These are phyloP conservation scores for Xiphorhynchus erythropygius DNA, from an alignment of 2,797 vertebrate species.

Conservation along the genomic window DNA sequence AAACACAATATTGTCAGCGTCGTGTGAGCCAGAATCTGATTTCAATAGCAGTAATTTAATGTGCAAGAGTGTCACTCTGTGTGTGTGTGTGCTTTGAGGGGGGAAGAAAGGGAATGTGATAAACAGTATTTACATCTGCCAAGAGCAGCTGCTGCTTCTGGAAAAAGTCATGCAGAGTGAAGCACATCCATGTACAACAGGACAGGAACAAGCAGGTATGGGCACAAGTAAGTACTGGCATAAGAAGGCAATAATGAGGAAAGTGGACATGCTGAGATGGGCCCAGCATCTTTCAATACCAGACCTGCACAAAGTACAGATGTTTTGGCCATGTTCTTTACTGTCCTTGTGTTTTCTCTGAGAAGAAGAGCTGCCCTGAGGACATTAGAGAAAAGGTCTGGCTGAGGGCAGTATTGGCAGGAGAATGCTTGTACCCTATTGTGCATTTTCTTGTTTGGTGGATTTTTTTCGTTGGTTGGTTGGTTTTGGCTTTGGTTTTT, in stretches of 20 bases:
- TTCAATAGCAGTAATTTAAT: conserved; percentile 18
- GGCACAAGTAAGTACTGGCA: accelerated
- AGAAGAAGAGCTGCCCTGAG: background rate
- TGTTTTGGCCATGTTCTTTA: background rate
- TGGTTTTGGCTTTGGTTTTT: background rate
- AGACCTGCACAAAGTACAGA: background rate
- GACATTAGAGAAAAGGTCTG: background rate
- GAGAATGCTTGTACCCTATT: background rate
- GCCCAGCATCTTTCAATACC: background rate
- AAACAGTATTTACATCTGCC: conserved; percentile 1
- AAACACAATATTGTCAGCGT: background rate
- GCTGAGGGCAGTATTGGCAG: background rate
- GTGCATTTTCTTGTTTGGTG: background rate
- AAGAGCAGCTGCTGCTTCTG: background rate
- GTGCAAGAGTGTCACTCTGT: background rate
- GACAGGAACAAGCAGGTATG: background rate
- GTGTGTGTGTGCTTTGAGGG: background rate
- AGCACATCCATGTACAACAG: background rate
- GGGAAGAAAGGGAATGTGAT: background rate
- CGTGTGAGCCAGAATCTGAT: background rate
- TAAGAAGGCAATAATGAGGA: background rate
- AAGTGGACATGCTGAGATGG: background rate
- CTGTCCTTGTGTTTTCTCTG: background rate
- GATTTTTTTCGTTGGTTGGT: background rate
- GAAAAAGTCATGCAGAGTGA: background rate